Evolutionary conservation across 2,113 vertebrate species (phyloP).

Genomic region (Mesitornis unicolor): DNA sequence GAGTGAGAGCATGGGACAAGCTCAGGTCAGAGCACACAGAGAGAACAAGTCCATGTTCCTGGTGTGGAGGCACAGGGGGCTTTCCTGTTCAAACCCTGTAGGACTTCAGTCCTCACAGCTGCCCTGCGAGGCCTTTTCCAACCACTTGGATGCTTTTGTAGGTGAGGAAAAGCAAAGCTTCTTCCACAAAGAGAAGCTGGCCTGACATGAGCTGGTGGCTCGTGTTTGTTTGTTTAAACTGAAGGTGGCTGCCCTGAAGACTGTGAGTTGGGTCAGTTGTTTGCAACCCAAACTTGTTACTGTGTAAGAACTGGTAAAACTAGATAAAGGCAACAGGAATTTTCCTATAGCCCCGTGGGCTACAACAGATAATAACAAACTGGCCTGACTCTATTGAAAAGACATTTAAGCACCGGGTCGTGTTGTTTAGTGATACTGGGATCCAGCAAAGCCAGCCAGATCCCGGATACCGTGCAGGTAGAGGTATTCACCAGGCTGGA

Average conservation of each 20-base stretch:
- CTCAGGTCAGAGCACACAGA: background rate
- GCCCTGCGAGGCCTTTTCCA: background rate
- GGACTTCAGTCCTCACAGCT: background rate
- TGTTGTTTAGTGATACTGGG: background rate
- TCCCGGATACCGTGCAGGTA: background rate
- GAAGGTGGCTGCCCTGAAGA: constrained; percentile 24
- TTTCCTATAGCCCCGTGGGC: constrained; percentile 64
- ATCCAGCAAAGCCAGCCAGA: background rate
- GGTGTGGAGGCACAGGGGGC: background rate
- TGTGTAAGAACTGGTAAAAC: constrained; percentile 70
- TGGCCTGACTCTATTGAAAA: constrained; percentile 7
- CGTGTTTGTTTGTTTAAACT: constrained; percentile 34
- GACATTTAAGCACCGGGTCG: background rate
- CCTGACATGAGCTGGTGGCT: too few relatives aligned
- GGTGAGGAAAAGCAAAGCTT: background rate
- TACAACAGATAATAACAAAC: constrained; percentile 50
- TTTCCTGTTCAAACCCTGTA: background rate
- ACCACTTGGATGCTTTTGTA: background rate
- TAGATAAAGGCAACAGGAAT: constrained; percentile 58
- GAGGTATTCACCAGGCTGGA: background rate
- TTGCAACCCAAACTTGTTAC: constrained; percentile 59
- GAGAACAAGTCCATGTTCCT: background rate
- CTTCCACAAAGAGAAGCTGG: background rate
- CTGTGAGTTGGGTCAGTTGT: constrained; percentile 51
- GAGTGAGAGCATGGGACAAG: background rate